phyloP scores from a whole-genome alignment of 2,113 vertebrate genomes.

The Laticauda colubrina region DNA sequence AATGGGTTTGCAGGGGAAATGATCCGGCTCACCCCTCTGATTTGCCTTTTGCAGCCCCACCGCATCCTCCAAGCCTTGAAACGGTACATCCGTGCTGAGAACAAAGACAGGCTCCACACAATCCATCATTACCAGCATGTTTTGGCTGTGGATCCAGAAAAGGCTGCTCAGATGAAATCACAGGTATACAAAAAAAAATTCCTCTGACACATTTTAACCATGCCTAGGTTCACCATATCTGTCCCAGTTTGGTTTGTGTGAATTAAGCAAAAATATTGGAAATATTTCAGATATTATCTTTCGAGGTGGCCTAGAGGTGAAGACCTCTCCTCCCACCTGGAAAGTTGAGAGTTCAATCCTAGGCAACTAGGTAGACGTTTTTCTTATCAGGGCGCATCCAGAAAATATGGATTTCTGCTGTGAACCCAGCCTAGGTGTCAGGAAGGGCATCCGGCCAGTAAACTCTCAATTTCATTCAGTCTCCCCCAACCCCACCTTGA shows the following conservation, averaged over 20 bases:
- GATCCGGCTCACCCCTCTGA: neutral
- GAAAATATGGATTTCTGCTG: neutral
- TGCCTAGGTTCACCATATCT: fast-evolving
- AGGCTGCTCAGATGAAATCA: slow-evolving; percentile 97
- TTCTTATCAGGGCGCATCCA: neutral
- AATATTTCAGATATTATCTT: neutral
- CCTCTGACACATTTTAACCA: neutral
- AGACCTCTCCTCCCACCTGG: neutral
- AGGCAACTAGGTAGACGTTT: neutral
- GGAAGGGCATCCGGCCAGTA: neutral
- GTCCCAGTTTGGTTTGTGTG: fast-evolving
- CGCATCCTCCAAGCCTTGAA: slow-evolving; percentile 92
- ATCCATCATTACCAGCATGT: slow-evolving; percentile 96
- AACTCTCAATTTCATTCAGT: neutral
- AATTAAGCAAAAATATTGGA: neutral
- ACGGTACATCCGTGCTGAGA: slow-evolving; percentile 89
- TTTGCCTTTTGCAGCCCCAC: slow-evolving; percentile 77
- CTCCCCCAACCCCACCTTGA: neutral
- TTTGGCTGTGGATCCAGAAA: slow-evolving; percentile 93
- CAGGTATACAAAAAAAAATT: slow-evolving; percentile 71
- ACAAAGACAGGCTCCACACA: slow-evolving; percentile 96
- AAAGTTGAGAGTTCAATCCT: neutral
- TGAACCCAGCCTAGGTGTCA: neutral
- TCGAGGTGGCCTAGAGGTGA: too few species aligned
- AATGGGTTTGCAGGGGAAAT: neutral